phyloP scores from a whole-genome alignment of 2,888 invertebrate species.

The Drosophila monieri region DNA sequence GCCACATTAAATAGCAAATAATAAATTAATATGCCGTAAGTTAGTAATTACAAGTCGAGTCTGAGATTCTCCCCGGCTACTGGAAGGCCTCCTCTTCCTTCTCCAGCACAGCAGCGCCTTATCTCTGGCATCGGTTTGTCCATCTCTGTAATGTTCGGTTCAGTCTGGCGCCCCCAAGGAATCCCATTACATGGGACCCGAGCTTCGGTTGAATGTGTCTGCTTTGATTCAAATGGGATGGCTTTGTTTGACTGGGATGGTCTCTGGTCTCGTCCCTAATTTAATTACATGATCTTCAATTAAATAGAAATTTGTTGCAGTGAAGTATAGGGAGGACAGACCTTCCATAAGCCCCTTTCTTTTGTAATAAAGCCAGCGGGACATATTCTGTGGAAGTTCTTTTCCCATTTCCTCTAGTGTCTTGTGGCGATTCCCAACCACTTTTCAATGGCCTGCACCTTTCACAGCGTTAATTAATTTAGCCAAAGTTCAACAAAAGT shows the following conservation, averaged over 20 bases:
- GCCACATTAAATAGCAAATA: conserved; percentile 77
- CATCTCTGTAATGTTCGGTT: conserved; percentile 14
- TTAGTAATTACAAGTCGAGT: conserved; percentile 76
- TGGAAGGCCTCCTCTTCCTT: conserved; percentile 44
- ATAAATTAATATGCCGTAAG: conserved; percentile 79
- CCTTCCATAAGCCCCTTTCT: neutral
- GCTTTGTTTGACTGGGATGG: conserved; percentile 8
- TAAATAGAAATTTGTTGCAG: neutral
- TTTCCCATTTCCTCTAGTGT: conserved; percentile 1
- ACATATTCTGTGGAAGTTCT: conserved; percentile 3
- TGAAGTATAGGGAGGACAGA: too few relatives aligned
- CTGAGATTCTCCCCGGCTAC: conserved; percentile 71
- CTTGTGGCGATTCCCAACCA: neutral
- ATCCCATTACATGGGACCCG: conserved; percentile 66
- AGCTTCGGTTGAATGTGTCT: conserved; percentile 15
- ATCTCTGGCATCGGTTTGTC: conserved; percentile 50
- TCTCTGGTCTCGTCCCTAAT: neutral
- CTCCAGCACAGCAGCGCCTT: too few relatives aligned
- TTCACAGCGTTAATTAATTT: conserved; percentile 60
- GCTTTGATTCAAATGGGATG: conserved; percentile 6
- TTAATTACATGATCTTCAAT: neutral
- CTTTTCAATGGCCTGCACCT: conserved; percentile 1
- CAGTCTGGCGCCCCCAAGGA: conserved; percentile 48
- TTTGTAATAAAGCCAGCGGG: conserved; percentile 2
- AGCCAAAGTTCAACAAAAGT: conserved; percentile 64